A percentile compares a stretch with the other conserved stretches of the same genome.
Conservation (phyloP, 2,797 vertebrate genomes). For the Spheniscus humboldti region DNA sequence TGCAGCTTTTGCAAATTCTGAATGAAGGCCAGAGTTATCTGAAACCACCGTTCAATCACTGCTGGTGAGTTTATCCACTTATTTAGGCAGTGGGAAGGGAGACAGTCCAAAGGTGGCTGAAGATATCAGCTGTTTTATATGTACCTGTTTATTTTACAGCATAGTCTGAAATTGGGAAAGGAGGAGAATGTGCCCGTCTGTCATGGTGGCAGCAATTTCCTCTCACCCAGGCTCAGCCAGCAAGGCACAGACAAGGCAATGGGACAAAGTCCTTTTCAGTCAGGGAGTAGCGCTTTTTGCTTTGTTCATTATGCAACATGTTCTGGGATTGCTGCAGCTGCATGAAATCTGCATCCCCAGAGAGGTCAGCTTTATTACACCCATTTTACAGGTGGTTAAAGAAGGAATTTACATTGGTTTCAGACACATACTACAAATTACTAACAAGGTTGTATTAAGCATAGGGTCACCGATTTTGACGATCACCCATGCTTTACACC, state of each 20-base stretch:
- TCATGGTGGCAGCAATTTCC: neutral
- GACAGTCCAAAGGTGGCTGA: neutral
- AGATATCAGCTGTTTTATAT: neutral
- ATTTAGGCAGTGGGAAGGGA: neutral
- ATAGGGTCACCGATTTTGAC: neutral
- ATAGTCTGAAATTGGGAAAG: neutral
- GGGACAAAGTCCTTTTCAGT: neutral
- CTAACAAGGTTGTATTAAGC: neutral
- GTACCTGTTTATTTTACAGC: neutral
- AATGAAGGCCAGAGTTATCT: neutral
- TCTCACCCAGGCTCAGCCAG: neutral
- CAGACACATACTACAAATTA: accelerated
- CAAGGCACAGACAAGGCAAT: neutral
- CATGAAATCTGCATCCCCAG: neutral
- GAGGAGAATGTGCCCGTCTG: neutral
- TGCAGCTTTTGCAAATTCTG: neutral
- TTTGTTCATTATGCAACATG: neutral
- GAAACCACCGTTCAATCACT: neutral
- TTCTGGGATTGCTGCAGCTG: neutral
- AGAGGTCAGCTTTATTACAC: neutral
- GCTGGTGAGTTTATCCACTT: neutral
- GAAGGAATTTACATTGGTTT: neutral
- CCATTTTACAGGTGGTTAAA: neutral
- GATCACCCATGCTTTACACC: accelerated
- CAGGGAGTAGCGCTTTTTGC: neutral